These are phyloP conservation scores for Caenorhabditis zanzibari DNA, from an alignment of 2,888 invertebrate genomes.

Conservation along the genomic window DNA sequence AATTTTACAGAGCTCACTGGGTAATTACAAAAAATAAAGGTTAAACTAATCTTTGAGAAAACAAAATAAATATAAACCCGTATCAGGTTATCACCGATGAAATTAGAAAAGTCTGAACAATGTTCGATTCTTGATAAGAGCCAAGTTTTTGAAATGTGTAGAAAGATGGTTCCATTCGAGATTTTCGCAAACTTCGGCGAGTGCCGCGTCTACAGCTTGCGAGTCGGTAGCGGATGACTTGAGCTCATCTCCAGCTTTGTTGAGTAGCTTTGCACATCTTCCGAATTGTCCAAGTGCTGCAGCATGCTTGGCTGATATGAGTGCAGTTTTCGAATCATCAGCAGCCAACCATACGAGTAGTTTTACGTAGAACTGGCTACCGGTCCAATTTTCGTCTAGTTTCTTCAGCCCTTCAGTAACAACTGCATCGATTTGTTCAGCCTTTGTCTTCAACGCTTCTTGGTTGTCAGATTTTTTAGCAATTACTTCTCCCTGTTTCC, in stretches of 20 bases:
- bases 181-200: slow-evolving; percentile 85
- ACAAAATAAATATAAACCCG: slow-evolving; percentile 14
- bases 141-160: slow-evolving; percentile 86
- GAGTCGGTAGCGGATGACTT: slow-evolving; percentile 62
- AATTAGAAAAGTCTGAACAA: slow-evolving; percentile 88
- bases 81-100: not conserved
- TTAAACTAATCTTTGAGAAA: not conserved
- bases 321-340: slow-evolving; percentile 89
- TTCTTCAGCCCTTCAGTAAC: slow-evolving; percentile 45
- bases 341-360: slow-evolving; percentile 91
- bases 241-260: slow-evolving; percentile 87
- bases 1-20: no score
- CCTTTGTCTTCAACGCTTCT: slow-evolving; percentile 40
- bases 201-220: slow-evolving; percentile 63
- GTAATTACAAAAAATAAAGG: not conserved
- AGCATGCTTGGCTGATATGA: slow-evolving; percentile 89
- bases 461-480: slow-evolving; percentile 34
- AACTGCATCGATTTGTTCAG: slow-evolving; percentile 86
- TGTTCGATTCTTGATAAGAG: slow-evolving; percentile 88
- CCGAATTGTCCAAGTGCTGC: slow-evolving; percentile 90
- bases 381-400: slow-evolving; percentile 52
- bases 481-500: slow-evolving; percentile 46
- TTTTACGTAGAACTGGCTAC: slow-evolving; percentile 67
- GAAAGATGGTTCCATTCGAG: slow-evolving; percentile 89
- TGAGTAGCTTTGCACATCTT: slow-evolving; percentile 87